These are phyloP conservation scores for Endotricha flammealis DNA, from an alignment of 2,888 invertebrate genomes.

Conservation along the genomic window DNA sequence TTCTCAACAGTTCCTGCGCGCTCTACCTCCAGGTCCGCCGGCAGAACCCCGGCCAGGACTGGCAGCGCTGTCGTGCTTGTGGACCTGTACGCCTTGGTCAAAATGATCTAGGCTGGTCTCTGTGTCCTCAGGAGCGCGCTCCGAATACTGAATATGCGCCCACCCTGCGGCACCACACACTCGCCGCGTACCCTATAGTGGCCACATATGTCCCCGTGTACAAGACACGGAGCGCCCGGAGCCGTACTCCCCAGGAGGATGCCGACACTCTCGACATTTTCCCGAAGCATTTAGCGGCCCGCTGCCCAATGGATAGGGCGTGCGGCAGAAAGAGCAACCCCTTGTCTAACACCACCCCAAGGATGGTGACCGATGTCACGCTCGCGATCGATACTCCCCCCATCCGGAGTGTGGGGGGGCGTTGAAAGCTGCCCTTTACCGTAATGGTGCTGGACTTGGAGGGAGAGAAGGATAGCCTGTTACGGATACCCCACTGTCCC, in stretches of 20 bases:
- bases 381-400: background rate
- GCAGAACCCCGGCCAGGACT: conserved; percentile 27
- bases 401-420: background rate
- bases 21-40: conserved; percentile 23
- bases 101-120: too few species aligned
- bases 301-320: conserved; percentile 8
- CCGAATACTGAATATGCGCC: conserved; percentile 8
- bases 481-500: conserved; percentile 1
- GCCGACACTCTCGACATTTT: conserved; percentile 22
- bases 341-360: background rate
- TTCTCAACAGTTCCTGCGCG: too few species aligned
- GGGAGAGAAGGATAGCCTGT: conserved; percentile 8
- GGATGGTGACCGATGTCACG: background rate
- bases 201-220: conserved; percentile 22
- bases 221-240: conserved; percentile 14
- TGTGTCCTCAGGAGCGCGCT: too few species aligned
- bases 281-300: too few species aligned
- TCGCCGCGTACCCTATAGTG: conserved; percentile 18
- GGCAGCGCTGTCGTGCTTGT: conserved; percentile 24
- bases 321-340: conserved; percentile 6
- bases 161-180: too few species aligned
- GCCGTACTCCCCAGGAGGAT: conserved; percentile 18
- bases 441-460: conserved; percentile 7
- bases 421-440: conserved; percentile 8
- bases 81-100: too few species aligned